These are phyloP conservation scores for Brachyrhaphis roseni DNA, from an alignment of 2,797 vertebrate genomes.

Conservation along the genomic window DNA sequence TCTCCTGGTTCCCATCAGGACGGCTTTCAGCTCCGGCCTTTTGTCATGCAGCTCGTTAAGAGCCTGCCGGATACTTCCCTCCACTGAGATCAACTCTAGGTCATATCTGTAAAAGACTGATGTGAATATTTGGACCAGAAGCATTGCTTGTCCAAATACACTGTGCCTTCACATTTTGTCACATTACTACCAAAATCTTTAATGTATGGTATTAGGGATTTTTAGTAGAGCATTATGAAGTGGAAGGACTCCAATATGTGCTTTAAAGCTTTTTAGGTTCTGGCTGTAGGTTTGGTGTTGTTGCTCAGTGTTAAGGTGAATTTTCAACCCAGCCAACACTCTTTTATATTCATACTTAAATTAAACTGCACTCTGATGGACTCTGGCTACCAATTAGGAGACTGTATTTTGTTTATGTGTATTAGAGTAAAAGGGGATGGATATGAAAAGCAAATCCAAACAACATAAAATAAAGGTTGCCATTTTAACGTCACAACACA, in stretches of 20 bases:
- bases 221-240: not conserved
- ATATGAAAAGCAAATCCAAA: not conserved
- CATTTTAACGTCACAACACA: not conserved
- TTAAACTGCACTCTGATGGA: not conserved
- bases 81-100: conserved; percentile 84
- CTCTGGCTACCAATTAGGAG: not conserved
- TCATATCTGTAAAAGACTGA: conserved; percentile 80
- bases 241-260: not conserved
- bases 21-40: conserved; percentile 85
- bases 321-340: too few relatives aligned
- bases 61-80: conserved; percentile 90
- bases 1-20: conserved; percentile 94
- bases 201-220: not conserved
- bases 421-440: not conserved
- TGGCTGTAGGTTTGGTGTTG: not conserved
- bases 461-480: not conserved
- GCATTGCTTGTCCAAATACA: not conserved
- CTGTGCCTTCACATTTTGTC: not conserved
- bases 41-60: conserved; percentile 81
- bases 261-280: not conserved
- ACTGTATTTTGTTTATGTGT: not conserved
- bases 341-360: not conserved
- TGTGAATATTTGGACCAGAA: not conserved
- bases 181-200: not conserved
- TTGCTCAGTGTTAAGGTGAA: not conserved